Evolutionary conservation across 1,140 invertebrate species (phyloP).

Genomic region (Acromyrmex heyeri): DNA sequence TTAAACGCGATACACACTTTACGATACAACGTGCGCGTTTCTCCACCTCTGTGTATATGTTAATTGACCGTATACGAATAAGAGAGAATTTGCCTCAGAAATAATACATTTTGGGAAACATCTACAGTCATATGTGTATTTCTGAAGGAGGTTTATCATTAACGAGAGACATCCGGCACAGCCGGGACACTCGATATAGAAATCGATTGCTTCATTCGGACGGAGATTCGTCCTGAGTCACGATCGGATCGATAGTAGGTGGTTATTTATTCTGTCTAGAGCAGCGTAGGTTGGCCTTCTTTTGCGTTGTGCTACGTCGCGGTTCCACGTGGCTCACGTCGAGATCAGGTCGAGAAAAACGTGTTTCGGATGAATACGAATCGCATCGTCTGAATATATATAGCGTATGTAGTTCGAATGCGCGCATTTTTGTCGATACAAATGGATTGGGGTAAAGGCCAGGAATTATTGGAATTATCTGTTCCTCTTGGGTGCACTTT

Average conservation of each 20-base stretch:
- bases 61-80: slow-evolving; percentile 17
- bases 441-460: background rate
- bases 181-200: slow-evolving; percentile 24
- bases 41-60: slow-evolving; percentile 36
- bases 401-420: background rate
- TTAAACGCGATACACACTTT: background rate
- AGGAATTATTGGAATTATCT: slow-evolving; percentile 22
- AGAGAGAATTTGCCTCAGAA: background rate
- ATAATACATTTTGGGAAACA: slow-evolving; percentile 35
- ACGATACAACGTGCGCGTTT: background rate
- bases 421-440: slow-evolving; percentile 25
- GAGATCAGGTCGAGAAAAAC: slow-evolving; percentile 31
- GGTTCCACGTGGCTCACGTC: slow-evolving; percentile 44
- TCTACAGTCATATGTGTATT: background rate
- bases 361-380: slow-evolving; percentile 55
- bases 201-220: slow-evolving; percentile 53
- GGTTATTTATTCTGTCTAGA: slow-evolving; percentile 61
- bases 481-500: slow-evolving; percentile 9
- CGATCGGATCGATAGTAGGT: slow-evolving; percentile 58
- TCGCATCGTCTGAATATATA: slow-evolving; percentile 10
- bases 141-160: slow-evolving; percentile 19
- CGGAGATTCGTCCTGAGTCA: slow-evolving; percentile 58
- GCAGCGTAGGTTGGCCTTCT: slow-evolving; percentile 60
- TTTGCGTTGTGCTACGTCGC: slow-evolving; percentile 43
- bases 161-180: slow-evolving; percentile 30